A percentile compares a stretch with the other conserved stretches of the same genome.
phyloP scores from a whole-genome alignment of 64 coral and sea anemone genomes.

The Porites lutea region DNA sequence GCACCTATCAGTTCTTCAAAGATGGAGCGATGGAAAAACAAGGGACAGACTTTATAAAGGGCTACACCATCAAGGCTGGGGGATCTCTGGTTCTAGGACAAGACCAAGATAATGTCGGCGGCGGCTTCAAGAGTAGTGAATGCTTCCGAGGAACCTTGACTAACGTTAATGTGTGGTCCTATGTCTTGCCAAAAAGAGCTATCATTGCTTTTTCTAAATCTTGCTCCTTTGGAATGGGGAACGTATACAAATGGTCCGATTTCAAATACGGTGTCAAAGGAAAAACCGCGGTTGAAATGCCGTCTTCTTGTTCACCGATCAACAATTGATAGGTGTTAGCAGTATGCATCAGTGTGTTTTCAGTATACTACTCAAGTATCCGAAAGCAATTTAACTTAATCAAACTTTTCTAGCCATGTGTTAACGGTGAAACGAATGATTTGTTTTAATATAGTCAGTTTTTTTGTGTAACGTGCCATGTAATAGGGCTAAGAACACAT shows the following conservation, averaged over 20 bases:
- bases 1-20: constrained; percentile 14
- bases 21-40: background rate
- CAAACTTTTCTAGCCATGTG: too few relatives aligned
- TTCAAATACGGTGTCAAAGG: background rate
- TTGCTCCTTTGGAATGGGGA: background rate
- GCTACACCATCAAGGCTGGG: constrained; percentile 16
- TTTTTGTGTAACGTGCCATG: too few relatives aligned
- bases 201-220: background rate
- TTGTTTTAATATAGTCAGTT: too few relatives aligned
- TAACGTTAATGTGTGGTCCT: background rate
- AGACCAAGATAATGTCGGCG: constrained; percentile 71
- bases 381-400: too few relatives aligned
- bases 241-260: background rate
- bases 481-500: too few relatives aligned
- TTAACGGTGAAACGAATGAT: too few relatives aligned
- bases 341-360: too few relatives aligned
- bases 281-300: background rate
- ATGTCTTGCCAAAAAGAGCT: background rate
- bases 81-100: constrained; percentile 15
- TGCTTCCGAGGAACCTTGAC: background rate
- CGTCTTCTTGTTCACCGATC: background rate
- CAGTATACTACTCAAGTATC: too few relatives aligned
- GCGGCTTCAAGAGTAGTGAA: constrained; percentile 73
- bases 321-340: too few relatives aligned
- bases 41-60: background rate